Base-by-base conservation (phyloP, 2,113 vertebrate species). In the Xenotilapia longispinis region DNA sequence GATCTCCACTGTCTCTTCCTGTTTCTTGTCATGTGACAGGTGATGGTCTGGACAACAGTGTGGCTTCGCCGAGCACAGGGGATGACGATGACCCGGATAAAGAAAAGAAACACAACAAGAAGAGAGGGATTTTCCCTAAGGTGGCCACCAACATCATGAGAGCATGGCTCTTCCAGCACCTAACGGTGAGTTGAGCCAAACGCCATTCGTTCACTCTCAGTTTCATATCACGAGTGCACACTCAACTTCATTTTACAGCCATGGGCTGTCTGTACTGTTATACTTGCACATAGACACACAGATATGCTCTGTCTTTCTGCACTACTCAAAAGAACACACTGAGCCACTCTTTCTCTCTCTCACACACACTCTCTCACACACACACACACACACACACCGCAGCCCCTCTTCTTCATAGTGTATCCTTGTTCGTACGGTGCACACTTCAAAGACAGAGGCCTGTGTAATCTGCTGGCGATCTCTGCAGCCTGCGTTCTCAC, bases 61-160 rank as follows among this genome's bases (percentile, higher is more conserved):
- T 99, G 97, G 99, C 99, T 91, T 99, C 99, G 85, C 98, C 98
- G 93, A 99, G 99, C 97, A 99, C 98, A 89, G 99, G 99, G 93
- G 99, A 99, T 85, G 99, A 99, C 89, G 99, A 99, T 95, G 99
- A 99, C 97, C 98, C 98, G 92, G 99, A 99, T 97, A 99, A 99
- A 95, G 99, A 99, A 94, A 99, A 99, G 98, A 99, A 99, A 93
- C 98, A 98, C 96, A 98, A 99, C 97, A 99, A 99, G 97, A 99
- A 99, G 96, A 97, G 99, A 93, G 99, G 99, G 92, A 99, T 99
- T 97, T 99, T 99, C 96, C 99, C 99, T 92, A 99, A 99, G 97
- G 99, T 99, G 97, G 99, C 99, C 96, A 99, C 99, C 96, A 99
- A 99, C 97, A 99, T 99, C 96, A 99, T 99, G 99, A 98, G 99